Evolutionary conservation across 1,140 invertebrate genomes (phyloP), one percentile per base, ranked within the genome.

Genomic region (Stenopsyche tienmushanensis): DNA sequence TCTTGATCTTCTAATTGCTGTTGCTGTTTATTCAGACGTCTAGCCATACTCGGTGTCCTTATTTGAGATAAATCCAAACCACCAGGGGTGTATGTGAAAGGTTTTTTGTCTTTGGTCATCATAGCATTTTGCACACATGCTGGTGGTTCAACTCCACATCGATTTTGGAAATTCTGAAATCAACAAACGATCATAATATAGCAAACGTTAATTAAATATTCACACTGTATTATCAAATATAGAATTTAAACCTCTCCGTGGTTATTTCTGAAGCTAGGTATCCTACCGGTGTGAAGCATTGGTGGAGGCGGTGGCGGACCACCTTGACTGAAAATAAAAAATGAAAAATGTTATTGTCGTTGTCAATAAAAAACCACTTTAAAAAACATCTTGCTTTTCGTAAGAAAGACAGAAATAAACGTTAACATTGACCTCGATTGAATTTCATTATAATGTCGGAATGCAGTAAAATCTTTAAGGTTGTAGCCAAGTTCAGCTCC

Each of bases 101-200:
- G 94, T 74, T 94, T 96, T 77, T 96, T 97, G 75, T 97, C 94
- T 80, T 95, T 94, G 66, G 90, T 93, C 86, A 94, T 88, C 92
- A 96, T 94, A 3, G 93, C 92, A 73, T 93, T 93, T 73, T 95
- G 92, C 24, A 97, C 90, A 49, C 91, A 92, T 42, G 90, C 87
- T 62, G 93, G 94, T 45, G 93, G 91, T 74, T 92, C 90, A 17
- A 78, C 64, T 45, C 53, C 69, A 3, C 77, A 63, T 57, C 69
- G 55, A 41, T 52, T 65, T 67, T 70, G 69, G 26, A 65, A 70
- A 65, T 70, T 70, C 69, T 70, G 65, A 25, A 70, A 70, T 13
- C 13, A 52, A 50, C 20, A 74, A 58, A 21, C 53, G 17, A 62
- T 26, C 62, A 2, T 3, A 41, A 21, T 5, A 57, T 57, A 34